A percentile compares a stretch with the other conserved stretches of the same genome.
Evolutionary conservation across 2,888 invertebrate genomes (phyloP).

Genomic region (Platynereis dumerilii): DNA sequence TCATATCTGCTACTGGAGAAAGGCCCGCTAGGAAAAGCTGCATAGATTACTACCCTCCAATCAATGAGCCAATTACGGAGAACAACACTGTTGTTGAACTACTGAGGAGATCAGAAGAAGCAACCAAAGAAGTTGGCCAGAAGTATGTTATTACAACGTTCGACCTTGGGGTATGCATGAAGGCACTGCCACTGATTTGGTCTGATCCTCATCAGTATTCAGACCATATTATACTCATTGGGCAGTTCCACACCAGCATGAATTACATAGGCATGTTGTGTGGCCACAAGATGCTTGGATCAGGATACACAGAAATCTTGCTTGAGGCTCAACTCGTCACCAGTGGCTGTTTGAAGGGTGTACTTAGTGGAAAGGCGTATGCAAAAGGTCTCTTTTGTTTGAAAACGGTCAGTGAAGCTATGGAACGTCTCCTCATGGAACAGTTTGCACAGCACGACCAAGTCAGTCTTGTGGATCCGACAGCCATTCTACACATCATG

Average conservation of each 20-base stretch:
- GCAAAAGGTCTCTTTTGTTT: not conserved
- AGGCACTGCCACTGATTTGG: constrained; percentile 28
- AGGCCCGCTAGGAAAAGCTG: constrained; percentile 23
- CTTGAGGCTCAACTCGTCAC: not conserved
- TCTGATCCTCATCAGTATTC: constrained; percentile 13
- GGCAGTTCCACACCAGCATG: constrained; percentile 27
- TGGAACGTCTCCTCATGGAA: constrained; percentile 6
- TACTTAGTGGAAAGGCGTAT: constrained; percentile 9
- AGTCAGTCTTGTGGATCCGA: too few species aligned
- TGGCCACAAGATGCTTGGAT: constrained; percentile 21
- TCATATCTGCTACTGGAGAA: constrained; percentile 25
- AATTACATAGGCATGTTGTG: constrained; percentile 29
- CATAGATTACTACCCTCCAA: constrained; percentile 29
- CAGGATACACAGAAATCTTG: constrained; percentile 12
- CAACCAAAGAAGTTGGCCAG: constrained; percentile 25
- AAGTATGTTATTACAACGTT: constrained; percentile 22
- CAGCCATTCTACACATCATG: too few species aligned
- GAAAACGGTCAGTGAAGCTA: constrained; percentile 10
- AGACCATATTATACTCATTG: constrained; percentile 17
- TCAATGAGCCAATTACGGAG: constrained; percentile 28
- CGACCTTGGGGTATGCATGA: constrained; percentile 25
- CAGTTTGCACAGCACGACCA: too few species aligned
- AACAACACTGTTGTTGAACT: constrained; percentile 21
- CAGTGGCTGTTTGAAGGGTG: not conserved
- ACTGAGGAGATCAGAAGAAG: constrained; percentile 25